phyloP scores from a whole-genome alignment of 64 coral and sea anemone species.

The Platygyra sinensis region DNA sequence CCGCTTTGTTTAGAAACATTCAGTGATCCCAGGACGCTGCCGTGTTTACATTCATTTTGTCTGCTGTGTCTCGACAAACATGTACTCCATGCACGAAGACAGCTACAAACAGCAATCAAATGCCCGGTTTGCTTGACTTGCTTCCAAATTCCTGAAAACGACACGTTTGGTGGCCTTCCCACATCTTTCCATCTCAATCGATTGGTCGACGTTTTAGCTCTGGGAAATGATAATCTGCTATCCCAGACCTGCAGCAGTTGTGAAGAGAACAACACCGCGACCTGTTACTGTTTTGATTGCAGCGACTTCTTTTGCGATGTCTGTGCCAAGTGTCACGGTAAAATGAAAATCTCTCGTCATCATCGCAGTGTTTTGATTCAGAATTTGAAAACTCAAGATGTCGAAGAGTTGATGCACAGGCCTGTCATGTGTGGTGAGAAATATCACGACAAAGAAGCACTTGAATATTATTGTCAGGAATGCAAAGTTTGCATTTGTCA shows the following conservation, averaged over 20 bases:
- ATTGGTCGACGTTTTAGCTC: neutral
- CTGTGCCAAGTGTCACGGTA: neutral
- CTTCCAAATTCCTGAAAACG: too few species aligned
- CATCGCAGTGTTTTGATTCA: neutral
- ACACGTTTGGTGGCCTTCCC: too few species aligned
- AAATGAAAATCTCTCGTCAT: neutral
- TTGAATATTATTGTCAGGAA: constrained; percentile 45
- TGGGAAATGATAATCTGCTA: neutral
- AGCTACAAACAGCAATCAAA: too few species aligned
- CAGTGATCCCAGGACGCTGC: too few species aligned
- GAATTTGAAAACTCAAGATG: constrained; percentile 25
- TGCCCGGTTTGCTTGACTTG: too few species aligned
- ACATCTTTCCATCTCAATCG: too few species aligned
- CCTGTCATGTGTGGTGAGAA: constrained; percentile 25
- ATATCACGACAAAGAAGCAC: constrained; percentile 35
- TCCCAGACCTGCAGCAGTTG: constrained; percentile 11
- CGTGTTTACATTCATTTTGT: too few species aligned
- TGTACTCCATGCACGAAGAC: too few species aligned
- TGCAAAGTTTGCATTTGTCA: constrained; percentile 34
- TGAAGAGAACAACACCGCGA: neutral
- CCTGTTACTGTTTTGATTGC: constrained; percentile 15
- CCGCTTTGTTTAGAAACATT: too few species aligned
- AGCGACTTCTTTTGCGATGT: neutral
- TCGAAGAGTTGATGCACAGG: constrained; percentile 1
- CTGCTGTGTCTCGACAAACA: too few species aligned